A percentile compares a stretch with the other conserved stretches of the same genome.
Conservation (phyloP, 2,888 invertebrate species). For the Habrosyne pyritoides region DNA sequence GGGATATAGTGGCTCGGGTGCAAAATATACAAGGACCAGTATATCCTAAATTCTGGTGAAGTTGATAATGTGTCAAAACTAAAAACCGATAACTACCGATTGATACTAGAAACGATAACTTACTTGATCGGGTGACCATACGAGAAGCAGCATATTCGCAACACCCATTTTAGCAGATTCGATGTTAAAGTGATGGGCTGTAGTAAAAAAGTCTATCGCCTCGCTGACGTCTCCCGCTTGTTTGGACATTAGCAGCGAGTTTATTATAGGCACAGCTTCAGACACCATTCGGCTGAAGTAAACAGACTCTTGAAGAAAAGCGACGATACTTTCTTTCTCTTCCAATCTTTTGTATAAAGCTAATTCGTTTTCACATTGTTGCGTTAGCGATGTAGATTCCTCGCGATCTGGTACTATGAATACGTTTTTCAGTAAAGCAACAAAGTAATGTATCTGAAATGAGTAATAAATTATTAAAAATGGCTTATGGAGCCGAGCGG, state of each 20-base stretch:
- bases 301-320: conserved; percentile 87
- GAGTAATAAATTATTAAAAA: background rate
- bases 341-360: conserved; percentile 80
- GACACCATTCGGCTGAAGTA: conserved; percentile 76
- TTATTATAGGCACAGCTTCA: conserved; percentile 84
- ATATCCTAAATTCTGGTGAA: too few relatives aligned
- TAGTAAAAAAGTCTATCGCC: conserved; percentile 94
- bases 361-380: conserved; percentile 73
- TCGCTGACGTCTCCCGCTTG: conserved; percentile 92
- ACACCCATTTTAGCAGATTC: conserved; percentile 88
- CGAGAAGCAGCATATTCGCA: conserved; percentile 89
- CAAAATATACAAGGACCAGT: too few relatives aligned
- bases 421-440: conserved; percentile 71
- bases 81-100: too few relatives aligned
- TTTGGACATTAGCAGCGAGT: conserved; percentile 88
- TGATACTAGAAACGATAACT: conserved; percentile 24
- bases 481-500: too few relatives aligned
- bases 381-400: conserved; percentile 55
- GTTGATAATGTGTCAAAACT: too few relatives aligned
- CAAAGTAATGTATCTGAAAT: conserved; percentile 74
- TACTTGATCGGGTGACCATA: conserved; percentile 91
- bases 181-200: conserved; percentile 91
- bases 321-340: conserved; percentile 85
- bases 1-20: too few relatives aligned
- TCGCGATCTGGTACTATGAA: conserved; percentile 66